Evolutionary conservation across 2,888 invertebrate genomes (phyloP).

Genomic region (Sinopyrophorus schimmeli): DNA sequence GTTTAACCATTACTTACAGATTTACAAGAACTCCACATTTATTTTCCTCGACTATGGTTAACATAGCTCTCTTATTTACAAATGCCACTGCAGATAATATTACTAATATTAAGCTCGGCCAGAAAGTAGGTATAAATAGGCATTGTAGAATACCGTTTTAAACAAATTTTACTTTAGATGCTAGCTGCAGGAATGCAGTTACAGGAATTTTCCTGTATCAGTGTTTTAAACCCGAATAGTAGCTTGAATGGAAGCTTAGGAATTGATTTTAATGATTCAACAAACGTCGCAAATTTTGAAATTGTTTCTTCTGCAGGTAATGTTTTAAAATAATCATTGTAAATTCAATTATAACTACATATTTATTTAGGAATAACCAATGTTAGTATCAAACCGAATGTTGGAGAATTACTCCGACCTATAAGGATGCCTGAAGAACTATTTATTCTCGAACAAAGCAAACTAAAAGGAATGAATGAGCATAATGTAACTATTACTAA

Average conservation of each 20-base stretch:
- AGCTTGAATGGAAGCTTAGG: conserved; percentile 73
- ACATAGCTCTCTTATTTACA: conserved; percentile 76
- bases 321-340: conserved; percentile 28
- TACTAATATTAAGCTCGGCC: conserved; percentile 69
- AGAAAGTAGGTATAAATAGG: conserved; percentile 62
- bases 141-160: conserved; percentile 1
- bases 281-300: conserved; percentile 83
- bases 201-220: conserved; percentile 74
- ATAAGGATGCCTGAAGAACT: conserved; percentile 71
- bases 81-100: conserved; percentile 72
- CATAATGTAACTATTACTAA: conserved; percentile 58
- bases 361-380: conserved; percentile 56
- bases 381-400: conserved; percentile 73
- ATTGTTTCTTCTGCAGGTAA: conserved; percentile 65
- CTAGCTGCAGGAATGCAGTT: conserved; percentile 72
- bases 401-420: conserved; percentile 86
- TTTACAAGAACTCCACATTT: conserved; percentile 82
- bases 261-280: conserved; percentile 91
- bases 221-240: conserved; percentile 65
- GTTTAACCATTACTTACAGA: conserved; percentile 65
- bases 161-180: conserved; percentile 57
- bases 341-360: neutral
- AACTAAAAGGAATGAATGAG: conserved; percentile 91
- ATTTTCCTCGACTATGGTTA: conserved; percentile 79
- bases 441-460: conserved; percentile 74